Conservation (phyloP, 2,797 vertebrate species). For the Mus spretus region DNA sequence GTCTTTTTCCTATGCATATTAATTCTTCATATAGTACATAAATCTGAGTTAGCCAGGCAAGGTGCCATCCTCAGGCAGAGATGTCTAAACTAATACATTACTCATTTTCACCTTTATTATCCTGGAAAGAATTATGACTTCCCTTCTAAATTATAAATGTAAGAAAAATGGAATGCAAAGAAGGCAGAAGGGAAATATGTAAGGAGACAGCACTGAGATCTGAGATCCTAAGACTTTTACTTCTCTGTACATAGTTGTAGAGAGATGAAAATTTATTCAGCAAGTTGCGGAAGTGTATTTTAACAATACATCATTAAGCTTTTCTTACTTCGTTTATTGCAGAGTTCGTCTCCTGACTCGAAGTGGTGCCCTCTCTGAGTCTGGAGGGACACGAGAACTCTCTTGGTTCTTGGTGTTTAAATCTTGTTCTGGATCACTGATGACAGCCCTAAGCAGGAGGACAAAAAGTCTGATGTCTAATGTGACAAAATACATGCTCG, state of each 20-base stretch:
- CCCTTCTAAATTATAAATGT: slow-evolving; percentile 18
- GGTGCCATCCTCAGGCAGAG: neutral
- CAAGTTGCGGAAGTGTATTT: neutral
- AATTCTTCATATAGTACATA: slow-evolving; percentile 6
- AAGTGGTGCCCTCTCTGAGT: slow-evolving; percentile 76
- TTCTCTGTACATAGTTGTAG: neutral
- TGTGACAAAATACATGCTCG: neutral
- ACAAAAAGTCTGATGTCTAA: slow-evolving; percentile 8
- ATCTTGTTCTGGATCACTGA: slow-evolving; percentile 92
- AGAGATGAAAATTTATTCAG: neutral
- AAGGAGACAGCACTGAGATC: neutral
- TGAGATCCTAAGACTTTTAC: slow-evolving; percentile 25
- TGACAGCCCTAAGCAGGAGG: slow-evolving; percentile 88
- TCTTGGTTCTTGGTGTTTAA: slow-evolving; percentile 38
- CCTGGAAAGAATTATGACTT: neutral
- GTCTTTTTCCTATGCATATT: neutral
- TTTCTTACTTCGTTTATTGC: slow-evolving; percentile 90
- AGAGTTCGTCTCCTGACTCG: slow-evolving; percentile 87
- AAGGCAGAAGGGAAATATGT: neutral
- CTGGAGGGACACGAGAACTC: slow-evolving; percentile 71
- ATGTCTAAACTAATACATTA: neutral
- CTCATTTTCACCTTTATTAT: neutral
- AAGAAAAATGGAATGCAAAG: neutral
- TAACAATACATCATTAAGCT: slow-evolving; percentile 17
- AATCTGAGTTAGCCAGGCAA: neutral